phyloP scores from a whole-genome alignment of 1,140 invertebrate species.

The Trachymyrmex cornetzi region DNA sequence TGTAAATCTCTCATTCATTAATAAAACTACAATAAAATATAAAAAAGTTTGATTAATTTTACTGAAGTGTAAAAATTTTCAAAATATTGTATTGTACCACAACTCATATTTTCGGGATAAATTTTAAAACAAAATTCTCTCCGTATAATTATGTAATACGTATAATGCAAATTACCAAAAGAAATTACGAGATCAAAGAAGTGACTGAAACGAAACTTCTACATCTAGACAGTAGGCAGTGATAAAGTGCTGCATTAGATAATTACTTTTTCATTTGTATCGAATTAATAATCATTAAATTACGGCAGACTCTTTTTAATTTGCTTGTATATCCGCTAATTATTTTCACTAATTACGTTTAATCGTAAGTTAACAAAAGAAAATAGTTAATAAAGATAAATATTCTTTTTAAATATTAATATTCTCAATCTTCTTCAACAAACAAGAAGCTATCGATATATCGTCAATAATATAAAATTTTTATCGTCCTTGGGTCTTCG shows the following conservation, averaged over 20 bases:
- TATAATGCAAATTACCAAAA: background rate
- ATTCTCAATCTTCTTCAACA: background rate
- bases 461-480: no score
- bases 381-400: background rate
- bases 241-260: slow-evolving; percentile 37
- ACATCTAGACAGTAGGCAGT: background rate
- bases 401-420: background rate
- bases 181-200: slow-evolving; percentile 26
- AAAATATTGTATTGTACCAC: no score
- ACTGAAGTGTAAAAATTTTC: no score
- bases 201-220: background rate
- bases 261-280: slow-evolving; percentile 26
- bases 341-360: background rate
- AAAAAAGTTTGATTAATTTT: no score
- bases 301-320: background rate
- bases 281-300: slow-evolving; percentile 27
- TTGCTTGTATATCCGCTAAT: background rate
- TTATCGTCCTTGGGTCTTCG: no score
- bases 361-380: background rate
- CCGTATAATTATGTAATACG: background rate
- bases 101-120: no score
- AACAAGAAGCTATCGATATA: background rate
- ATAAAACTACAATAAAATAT: no score
- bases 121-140: background rate
- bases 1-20: no score